phyloP scores from a whole-genome alignment of 2,113 vertebrate genomes.

The Trachemys scripta region DNA sequence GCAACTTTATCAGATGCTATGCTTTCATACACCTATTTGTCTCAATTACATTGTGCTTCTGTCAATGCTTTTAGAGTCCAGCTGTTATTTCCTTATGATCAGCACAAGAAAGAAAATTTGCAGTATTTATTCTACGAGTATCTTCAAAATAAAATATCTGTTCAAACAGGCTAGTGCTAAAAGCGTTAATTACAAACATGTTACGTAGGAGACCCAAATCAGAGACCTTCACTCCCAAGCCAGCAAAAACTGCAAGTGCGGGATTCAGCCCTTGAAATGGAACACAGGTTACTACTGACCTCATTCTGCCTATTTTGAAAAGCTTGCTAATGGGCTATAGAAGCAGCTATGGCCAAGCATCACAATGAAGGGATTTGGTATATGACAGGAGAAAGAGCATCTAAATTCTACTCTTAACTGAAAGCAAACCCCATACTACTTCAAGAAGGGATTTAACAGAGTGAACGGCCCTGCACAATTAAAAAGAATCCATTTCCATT shows the following conservation, averaged over 20 bases:
- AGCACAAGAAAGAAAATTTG: not conserved
- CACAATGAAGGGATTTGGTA: not conserved
- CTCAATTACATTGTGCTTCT: not conserved
- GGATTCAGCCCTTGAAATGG: not conserved
- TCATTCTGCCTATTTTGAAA: not conserved
- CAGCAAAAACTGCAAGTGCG: not conserved
- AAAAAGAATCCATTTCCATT: not conserved
- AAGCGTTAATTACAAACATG: not conserved
- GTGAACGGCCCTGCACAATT: not conserved
- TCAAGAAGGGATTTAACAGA: not conserved
- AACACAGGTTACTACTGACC: rapidly evolving
- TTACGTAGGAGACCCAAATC: not conserved
- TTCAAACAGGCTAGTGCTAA: not conserved
- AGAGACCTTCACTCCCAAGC: not conserved
- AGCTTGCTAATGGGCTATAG: not conserved
- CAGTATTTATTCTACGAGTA: not conserved
- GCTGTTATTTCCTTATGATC: not conserved
- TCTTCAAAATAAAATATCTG: not conserved
- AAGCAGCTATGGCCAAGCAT: not conserved
- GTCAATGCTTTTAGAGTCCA: not conserved
- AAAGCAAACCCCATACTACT: not conserved
- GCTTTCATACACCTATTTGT: not conserved
- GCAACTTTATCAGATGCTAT: not conserved
- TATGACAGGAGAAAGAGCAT: not conserved
- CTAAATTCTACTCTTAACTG: not conserved